These are phyloP conservation scores for Ectropis grisescens DNA, from an alignment of 1,140 invertebrate species.

Conservation along the genomic window DNA sequence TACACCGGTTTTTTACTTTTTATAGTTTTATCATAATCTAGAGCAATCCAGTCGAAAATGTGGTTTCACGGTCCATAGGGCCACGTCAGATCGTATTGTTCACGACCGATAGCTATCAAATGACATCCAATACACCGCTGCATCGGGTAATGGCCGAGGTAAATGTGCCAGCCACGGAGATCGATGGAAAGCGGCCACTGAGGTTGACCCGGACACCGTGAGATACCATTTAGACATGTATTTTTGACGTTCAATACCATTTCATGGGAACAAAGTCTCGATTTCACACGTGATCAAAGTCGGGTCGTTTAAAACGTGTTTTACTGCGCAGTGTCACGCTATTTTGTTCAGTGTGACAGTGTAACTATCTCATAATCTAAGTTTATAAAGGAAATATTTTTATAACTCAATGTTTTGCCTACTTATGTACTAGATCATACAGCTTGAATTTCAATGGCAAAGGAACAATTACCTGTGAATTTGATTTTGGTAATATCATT, in stretches of 20 bases:
- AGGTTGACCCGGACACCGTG: slow-evolving; percentile 46
- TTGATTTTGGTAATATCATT: no score
- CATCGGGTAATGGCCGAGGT: slow-evolving; percentile 19
- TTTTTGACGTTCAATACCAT: slow-evolving; percentile 38
- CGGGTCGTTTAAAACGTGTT: slow-evolving; percentile 11
- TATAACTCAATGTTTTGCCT: no score
- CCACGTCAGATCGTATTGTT: slow-evolving; percentile 27
- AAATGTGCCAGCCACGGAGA: no score
- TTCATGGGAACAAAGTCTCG: slow-evolving; percentile 33
- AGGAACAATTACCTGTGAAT: no score
- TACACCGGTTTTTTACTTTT: no score
- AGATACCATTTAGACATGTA: slow-evolving; percentile 30
- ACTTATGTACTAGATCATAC: no score
- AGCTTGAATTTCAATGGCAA: no score
- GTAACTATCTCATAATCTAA: no score
- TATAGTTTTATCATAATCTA: no score
- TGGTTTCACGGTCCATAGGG: slow-evolving; percentile 34
- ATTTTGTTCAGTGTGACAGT: no score
- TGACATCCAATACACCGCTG: slow-evolving; percentile 27
- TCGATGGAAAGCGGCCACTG: slow-evolving; percentile 46
- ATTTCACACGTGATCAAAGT: slow-evolving; percentile 22
- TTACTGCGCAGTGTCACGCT: slow-evolving; percentile 23
- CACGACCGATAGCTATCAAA: no score
- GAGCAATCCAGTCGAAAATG: slow-evolving; percentile 8
- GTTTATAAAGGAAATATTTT: no score